Base-by-base conservation (phyloP, 1,140 invertebrate species). In the Drosophila baimaii region DNA sequence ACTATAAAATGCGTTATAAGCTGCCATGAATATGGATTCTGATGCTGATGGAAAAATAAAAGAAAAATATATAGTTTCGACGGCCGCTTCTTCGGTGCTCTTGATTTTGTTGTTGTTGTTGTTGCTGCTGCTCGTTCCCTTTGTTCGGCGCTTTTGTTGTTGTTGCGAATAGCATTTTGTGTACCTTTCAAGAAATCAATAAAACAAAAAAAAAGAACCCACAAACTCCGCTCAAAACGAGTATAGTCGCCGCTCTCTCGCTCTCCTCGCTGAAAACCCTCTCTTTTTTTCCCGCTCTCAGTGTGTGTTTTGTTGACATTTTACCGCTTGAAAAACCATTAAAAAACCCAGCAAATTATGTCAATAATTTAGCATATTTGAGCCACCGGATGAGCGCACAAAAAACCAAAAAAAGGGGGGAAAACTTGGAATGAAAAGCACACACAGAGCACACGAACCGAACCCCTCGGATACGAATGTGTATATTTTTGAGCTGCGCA, bases 161-260 rank as follows among this genome's bases (percentile, higher is more conserved):
- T 90, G 86, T 77, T 90, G 82, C 71, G 82, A 80, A 90, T 90
- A 75, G 84, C 74, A 89, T 90, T 90, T 90, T 90, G 88, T 90
- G 89, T 90, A 90, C 88, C 88, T 90, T 90, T 91, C 84, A 91
- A 90, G 80, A 90, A 90, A 90, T 90, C 88, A 90, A 90, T 90
- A 90, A 90, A 90, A 84, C 71, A 68, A 73, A 79, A 79, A 66
- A 77, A 77, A 66, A 74, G 78, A 85, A 75, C 82, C 55, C 79
- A 79, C 41, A 63, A 54, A 63, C 70, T 88, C 83, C 83, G 80
- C 83, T 84, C 80, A 88, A 81, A 88, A 89, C 83, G 73, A 89
- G 83, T 89, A 81, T 69, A 29, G 31, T 23, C 10, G 73, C 54
- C 58, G 46, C 46, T 44, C 61, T 41, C 47, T 55, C 49, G 55